These are phyloP conservation scores for Taxidea taxus DNA, from an alignment of 2,113 vertebrate species.

Conservation along the genomic window DNA sequence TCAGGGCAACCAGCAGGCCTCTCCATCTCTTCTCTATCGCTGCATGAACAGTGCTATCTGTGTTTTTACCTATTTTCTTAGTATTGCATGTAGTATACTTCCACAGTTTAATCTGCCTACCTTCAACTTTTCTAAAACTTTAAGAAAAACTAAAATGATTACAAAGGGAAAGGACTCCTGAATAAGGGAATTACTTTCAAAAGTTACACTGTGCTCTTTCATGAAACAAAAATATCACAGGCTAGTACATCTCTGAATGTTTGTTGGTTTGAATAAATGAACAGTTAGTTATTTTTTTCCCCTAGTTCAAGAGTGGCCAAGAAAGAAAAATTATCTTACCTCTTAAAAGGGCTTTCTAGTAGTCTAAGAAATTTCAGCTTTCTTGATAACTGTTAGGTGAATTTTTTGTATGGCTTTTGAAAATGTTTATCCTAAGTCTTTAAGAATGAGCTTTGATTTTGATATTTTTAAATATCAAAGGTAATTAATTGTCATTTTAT, in stretches of 20 bases:
- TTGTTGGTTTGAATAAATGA: background rate
- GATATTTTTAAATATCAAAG: slow-evolving; percentile 51
- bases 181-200: slow-evolving; percentile 1
- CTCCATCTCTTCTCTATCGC: slow-evolving; percentile 80
- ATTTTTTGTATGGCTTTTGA: slow-evolving; percentile 45
- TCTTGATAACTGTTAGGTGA: background rate
- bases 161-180: slow-evolving; percentile 63
- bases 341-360: background rate
- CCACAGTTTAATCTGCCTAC: slow-evolving; percentile 77
- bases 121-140: slow-evolving; percentile 76
- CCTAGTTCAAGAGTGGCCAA: background rate
- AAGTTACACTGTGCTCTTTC: background rate
- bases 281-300: background rate
- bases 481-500: slow-evolving; percentile 49
- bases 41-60: slow-evolving; percentile 83
- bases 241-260: background rate
- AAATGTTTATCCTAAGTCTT: slow-evolving; percentile 51
- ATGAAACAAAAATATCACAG: background rate
- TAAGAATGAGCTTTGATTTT: slow-evolving; percentile 44
- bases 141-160: slow-evolving; percentile 78
- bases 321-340: slow-evolving; percentile 8
- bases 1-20: slow-evolving; percentile 71
- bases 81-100: slow-evolving; percentile 80
- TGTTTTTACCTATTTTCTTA: slow-evolving; percentile 82
- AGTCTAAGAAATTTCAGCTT: slow-evolving; percentile 20